Evolutionary conservation across 1,140 invertebrate species (phyloP).

Genomic region (Brachionus calyciflorus): DNA sequence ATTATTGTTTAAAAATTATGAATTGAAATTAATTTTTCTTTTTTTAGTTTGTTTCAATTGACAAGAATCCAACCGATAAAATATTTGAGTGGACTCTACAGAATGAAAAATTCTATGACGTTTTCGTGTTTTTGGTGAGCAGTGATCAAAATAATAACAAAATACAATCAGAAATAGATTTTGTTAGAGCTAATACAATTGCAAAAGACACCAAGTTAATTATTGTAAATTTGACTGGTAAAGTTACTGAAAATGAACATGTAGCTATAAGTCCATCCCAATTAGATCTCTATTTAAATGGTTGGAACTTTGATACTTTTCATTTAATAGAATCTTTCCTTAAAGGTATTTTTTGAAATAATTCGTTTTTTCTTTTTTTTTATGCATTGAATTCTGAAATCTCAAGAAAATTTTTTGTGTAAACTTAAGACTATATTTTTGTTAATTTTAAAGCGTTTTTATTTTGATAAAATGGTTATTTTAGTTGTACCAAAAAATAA

Average conservation of each 20-base stretch:
- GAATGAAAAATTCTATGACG: constrained; percentile 30
- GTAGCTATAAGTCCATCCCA: background rate
- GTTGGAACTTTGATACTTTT: constrained; percentile 32
- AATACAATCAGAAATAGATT: constrained; percentile 35
- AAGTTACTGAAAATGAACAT: background rate
- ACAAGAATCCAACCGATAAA: constrained; percentile 31
- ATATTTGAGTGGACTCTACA: constrained; percentile 39
- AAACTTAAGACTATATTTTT: too few relatives aligned
- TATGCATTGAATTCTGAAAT: too few relatives aligned
- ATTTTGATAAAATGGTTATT: too few relatives aligned
- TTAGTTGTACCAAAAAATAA: too few relatives aligned
- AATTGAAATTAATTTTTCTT: background rate
- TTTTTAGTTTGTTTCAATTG: constrained; percentile 25
- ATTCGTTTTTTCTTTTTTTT: background rate
- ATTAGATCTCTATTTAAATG: constrained; percentile 16
- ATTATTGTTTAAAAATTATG: too few relatives aligned
- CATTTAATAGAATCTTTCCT: constrained; percentile 9
- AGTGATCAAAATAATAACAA: background rate
- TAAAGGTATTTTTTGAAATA: constrained; percentile 14
- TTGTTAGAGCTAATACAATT: constrained; percentile 26
- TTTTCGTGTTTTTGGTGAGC: constrained; percentile 9
- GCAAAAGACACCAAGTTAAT: background rate
- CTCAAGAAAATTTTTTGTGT: too few relatives aligned
- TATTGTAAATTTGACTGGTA: constrained; percentile 15
- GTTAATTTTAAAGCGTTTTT: too few relatives aligned